A percentile compares a stretch with the other conserved stretches of the same genome.
These are phyloP conservation scores for Scaptomyza flava DNA, from an alignment of 2,888 invertebrate species.

Conservation along the genomic window DNA sequence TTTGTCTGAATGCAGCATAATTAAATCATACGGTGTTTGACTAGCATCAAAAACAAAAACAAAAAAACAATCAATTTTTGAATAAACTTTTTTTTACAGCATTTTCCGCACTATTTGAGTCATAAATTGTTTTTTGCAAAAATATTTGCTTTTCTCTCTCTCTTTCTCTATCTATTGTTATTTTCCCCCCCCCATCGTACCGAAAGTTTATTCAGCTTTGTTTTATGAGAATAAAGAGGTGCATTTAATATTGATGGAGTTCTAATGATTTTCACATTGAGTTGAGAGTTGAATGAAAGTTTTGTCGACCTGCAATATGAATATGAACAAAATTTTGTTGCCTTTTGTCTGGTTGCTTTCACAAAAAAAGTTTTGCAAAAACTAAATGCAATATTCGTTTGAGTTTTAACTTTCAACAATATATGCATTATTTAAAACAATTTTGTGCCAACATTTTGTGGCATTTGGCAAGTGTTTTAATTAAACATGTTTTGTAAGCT, in stretches of 20 bases:
- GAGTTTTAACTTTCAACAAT: neutral
- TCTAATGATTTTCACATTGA: constrained; percentile 48
- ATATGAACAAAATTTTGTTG: constrained; percentile 16
- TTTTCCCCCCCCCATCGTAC: constrained; percentile 1
- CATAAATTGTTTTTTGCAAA: constrained; percentile 60
- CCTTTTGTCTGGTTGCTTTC: constrained; percentile 3
- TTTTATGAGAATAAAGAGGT: neutral
- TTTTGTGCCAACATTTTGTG: neutral
- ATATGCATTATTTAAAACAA: too few species aligned
- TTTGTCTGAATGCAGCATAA: constrained; percentile 63
- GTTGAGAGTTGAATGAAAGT: constrained; percentile 26
- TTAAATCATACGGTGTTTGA: constrained; percentile 59
- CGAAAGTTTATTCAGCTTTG: constrained; percentile 8
- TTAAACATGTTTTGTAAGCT: neutral
- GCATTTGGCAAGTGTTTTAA: neutral
- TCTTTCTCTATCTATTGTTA: constrained; percentile 7
- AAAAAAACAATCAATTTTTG: constrained; percentile 50
- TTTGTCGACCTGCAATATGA: constrained; percentile 19
- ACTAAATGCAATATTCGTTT: constrained; percentile 18
- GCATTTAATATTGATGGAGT: constrained; percentile 34
- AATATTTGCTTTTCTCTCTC: constrained; percentile 22
- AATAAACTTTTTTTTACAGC: constrained; percentile 61
- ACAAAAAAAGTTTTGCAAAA: constrained; percentile 9
- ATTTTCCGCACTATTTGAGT: constrained; percentile 75
- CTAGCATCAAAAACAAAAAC: constrained; percentile 22